Percentiles rank a stretch among this genome's conserved stretches.
phyloP scores from a whole-genome alignment of 2,113 vertebrate genomes.

The Gyps fulvus region DNA sequence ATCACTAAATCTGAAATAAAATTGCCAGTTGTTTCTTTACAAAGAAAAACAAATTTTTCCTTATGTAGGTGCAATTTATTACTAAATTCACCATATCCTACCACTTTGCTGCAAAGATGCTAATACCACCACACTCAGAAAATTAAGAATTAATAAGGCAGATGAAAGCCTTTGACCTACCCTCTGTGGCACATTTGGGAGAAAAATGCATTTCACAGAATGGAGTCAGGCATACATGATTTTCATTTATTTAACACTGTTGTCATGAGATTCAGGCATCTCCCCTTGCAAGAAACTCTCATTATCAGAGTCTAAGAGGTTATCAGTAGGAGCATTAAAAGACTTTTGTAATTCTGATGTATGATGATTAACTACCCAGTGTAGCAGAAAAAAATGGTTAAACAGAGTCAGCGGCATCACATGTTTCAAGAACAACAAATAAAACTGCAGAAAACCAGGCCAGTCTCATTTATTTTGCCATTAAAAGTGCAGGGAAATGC shows the following conservation, averaged over 20 bases:
- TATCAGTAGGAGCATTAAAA: not conserved
- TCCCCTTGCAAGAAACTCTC: not conserved
- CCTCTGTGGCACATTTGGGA: not conserved
- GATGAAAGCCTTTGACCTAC: constrained; percentile 5
- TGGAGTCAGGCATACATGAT: not conserved
- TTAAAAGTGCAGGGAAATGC: not conserved
- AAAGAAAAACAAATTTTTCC: not conserved
- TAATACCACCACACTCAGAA: not conserved
- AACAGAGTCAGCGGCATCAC: not conserved
- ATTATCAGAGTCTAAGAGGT: not conserved
- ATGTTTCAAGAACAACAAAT: not conserved
- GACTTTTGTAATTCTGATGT: not conserved
- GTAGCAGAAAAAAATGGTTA: not conserved
- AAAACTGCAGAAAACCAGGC: not conserved
- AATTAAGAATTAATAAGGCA: not conserved
- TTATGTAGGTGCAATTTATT: not conserved
- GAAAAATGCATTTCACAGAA: not conserved
- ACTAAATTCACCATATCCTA: not conserved
- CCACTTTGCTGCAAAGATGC: not conserved
- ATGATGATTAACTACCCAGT: not conserved
- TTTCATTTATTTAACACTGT: not conserved
- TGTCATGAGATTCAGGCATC: not conserved
- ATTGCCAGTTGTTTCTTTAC: not conserved
- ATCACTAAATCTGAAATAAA: not conserved
- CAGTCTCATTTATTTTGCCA: not conserved